These are phyloP conservation scores for Polyploca ridens DNA, from an alignment of 2,888 invertebrate genomes.

Conservation along the genomic window DNA sequence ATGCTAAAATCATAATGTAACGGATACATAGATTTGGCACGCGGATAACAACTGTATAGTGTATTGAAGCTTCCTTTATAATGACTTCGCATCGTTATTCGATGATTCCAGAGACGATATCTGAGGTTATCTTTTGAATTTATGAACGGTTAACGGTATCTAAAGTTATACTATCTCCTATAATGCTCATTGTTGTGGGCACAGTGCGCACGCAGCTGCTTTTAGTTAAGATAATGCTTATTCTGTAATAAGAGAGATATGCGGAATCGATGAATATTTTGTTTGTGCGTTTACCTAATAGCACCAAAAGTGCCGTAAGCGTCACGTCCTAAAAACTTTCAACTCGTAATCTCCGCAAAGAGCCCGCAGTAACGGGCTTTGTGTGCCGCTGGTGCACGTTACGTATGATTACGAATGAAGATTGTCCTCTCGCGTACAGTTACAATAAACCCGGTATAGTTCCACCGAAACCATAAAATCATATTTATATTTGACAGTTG, in stretches of 20 bases:
- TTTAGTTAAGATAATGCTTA: constrained; percentile 10
- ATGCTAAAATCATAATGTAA: constrained; percentile 37
- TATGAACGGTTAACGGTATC: constrained; percentile 48
- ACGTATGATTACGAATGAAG: constrained; percentile 41
- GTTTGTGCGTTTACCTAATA: constrained; percentile 35
- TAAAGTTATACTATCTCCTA: constrained; percentile 27
- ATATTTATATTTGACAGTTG: constrained; percentile 11
- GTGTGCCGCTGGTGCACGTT: constrained; percentile 32
- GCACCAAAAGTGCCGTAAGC: constrained; percentile 58
- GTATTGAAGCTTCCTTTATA: constrained; percentile 42
- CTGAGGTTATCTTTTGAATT: constrained; percentile 44
- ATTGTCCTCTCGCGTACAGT: constrained; percentile 25
- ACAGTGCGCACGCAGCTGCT: constrained; percentile 10
- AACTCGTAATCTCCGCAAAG: constrained; percentile 44
- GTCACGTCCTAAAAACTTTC: constrained; percentile 68
- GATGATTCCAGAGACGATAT: constrained; percentile 39
- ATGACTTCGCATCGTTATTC: constrained; percentile 47
- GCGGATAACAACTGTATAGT: constrained; percentile 41
- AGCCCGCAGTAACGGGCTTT: constrained; percentile 45
- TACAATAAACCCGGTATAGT: constrained; percentile 28
- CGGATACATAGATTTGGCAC: constrained; percentile 52
- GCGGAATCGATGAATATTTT: constrained; percentile 3
- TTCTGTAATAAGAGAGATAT: constrained; percentile 8
- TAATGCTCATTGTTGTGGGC: constrained; percentile 24
- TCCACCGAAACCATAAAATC: constrained; percentile 20